phyloP scores from a whole-genome alignment of 2,797 vertebrate species.

The Oreochromis grahami region DNA sequence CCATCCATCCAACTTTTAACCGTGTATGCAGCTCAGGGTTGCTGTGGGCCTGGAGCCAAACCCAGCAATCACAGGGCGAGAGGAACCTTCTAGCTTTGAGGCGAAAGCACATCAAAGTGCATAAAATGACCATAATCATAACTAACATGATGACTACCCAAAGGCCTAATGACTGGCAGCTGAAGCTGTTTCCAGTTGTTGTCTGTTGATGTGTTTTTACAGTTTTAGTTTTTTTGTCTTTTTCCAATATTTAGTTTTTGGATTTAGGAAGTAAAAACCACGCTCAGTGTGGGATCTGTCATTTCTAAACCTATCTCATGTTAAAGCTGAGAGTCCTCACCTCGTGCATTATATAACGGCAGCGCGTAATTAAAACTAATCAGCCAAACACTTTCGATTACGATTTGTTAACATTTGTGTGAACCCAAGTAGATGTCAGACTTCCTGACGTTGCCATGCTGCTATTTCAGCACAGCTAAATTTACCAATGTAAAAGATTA shows the following conservation, averaged over 20 bases:
- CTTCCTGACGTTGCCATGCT: not conserved
- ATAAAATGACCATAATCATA: not conserved
- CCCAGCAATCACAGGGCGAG: not conserved
- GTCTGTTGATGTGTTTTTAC: not conserved
- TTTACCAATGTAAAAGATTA: not conserved
- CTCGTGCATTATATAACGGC: not conserved
- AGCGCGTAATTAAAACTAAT: not conserved
- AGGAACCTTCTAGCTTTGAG: not conserved
- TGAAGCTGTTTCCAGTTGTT: not conserved
- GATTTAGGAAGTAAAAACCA: not conserved
- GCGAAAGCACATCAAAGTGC: not conserved
- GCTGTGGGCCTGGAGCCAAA: not conserved
- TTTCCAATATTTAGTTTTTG: not conserved
- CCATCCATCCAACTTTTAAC: not conserved
- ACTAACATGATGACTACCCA: not conserved
- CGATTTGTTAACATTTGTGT: not conserved
- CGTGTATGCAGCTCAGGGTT: not conserved
- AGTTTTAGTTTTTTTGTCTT: not conserved
- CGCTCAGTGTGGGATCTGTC: not conserved
- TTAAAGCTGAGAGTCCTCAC: not conserved
- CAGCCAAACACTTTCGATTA: not conserved
- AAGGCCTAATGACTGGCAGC: not conserved
- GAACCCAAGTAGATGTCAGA: not conserved
- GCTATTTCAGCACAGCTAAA: not conserved
- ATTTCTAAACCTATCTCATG: not conserved